Evolutionary conservation across 2,113 vertebrate genomes (phyloP).

Genomic region (Callipepla squamata): DNA sequence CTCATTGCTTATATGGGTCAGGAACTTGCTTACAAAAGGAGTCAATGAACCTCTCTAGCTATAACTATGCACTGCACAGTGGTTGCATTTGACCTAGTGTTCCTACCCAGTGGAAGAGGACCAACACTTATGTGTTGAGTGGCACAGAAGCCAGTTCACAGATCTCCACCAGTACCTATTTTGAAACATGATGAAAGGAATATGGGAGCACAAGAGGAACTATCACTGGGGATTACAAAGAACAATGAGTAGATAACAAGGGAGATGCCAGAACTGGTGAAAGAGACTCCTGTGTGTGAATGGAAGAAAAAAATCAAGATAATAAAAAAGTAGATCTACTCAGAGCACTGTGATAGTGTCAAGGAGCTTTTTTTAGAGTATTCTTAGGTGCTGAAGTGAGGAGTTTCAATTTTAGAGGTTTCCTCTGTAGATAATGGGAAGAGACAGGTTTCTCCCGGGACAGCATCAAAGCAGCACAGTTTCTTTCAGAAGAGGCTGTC

Average conservation of each 20-base stretch:
- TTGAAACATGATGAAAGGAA: background rate
- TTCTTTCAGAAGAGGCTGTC: background rate
- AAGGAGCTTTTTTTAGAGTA: background rate
- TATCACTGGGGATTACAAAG: background rate
- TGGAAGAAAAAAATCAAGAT: slow-evolving; percentile 7
- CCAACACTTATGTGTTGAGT: background rate
- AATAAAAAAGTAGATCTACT: background rate
- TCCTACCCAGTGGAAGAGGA: background rate
- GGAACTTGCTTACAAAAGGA: background rate
- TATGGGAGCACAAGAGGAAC: background rate
- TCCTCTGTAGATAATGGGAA: background rate
- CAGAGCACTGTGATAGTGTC: background rate
- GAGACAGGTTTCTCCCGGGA: background rate
- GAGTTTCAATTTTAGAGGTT: background rate
- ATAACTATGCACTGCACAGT: background rate
- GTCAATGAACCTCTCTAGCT: background rate
- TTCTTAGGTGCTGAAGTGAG: background rate
- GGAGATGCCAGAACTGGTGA: background rate
- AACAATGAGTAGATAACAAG: background rate
- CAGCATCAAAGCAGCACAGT: background rate
- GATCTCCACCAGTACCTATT: background rate
- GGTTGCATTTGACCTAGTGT: background rate
- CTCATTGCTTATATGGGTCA: background rate
- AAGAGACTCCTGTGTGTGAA: background rate
- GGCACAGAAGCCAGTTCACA: background rate